Evolutionary conservation across 2,113 vertebrate genomes (phyloP).

Genomic region (Macquaria australasica): DNA sequence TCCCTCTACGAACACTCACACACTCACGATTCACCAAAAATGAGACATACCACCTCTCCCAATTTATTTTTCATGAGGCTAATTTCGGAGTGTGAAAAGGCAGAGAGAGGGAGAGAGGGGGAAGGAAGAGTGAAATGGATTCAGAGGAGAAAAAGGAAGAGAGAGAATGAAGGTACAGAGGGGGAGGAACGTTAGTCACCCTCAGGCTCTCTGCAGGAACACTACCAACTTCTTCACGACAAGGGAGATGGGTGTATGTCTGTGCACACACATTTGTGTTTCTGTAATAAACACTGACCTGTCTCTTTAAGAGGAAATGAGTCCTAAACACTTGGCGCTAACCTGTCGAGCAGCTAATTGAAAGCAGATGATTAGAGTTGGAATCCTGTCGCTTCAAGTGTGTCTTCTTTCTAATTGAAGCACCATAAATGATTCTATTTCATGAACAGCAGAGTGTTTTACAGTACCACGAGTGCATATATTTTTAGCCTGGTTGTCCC

Average conservation of each 20-base stretch:
- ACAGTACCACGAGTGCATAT: neutral
- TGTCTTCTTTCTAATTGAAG: slow-evolving; percentile 24
- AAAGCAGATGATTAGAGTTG: slow-evolving; percentile 28
- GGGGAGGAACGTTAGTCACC: slow-evolving; percentile 9
- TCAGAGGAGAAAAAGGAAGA: slow-evolving; percentile 3
- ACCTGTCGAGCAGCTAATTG: slow-evolving; percentile 31
- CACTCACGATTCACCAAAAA: neutral
- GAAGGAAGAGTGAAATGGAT: slow-evolving; percentile 17
- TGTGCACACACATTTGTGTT: neutral
- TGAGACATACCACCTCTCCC: slow-evolving; percentile 13
- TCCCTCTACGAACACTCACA: neutral
- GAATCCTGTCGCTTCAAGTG: slow-evolving; percentile 2
- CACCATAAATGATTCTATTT: slow-evolving; percentile 39
- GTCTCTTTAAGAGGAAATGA: slow-evolving; percentile 25
- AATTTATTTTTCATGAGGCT: slow-evolving; percentile 56
- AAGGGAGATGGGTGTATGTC: neutral
- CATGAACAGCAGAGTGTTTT: slow-evolving; percentile 18
- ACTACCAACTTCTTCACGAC: neutral
- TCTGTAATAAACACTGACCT: slow-evolving; percentile 13
- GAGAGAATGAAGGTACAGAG: slow-evolving; percentile 14
- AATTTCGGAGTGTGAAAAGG: slow-evolving; percentile 40
- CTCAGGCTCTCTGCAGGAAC: slow-evolving; percentile 27
- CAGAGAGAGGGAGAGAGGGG: neutral
- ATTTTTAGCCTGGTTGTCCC: slow-evolving; percentile 24
- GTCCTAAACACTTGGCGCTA: neutral